These are phyloP conservation scores for Digitonthophagus gazella DNA, from an alignment of 2,888 invertebrate genomes.

Conservation along the genomic window DNA sequence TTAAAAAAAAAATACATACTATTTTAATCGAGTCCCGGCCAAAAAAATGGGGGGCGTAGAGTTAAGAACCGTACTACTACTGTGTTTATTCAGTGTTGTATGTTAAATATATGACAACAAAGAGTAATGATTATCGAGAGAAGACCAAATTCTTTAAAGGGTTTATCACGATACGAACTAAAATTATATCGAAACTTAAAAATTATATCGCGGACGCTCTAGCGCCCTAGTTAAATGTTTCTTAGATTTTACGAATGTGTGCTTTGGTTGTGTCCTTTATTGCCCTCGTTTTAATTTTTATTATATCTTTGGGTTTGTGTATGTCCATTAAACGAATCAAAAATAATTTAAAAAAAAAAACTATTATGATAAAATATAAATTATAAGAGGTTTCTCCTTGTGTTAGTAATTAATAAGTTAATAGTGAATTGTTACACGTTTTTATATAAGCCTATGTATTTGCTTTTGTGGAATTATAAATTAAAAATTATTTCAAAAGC, in stretches of 20 bases:
- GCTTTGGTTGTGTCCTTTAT: not conserved
- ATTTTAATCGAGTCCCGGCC: not conserved
- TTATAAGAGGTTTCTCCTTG: not conserved
- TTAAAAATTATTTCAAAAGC: conserved; percentile 28
- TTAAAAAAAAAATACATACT: no score
- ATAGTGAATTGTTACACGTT: conserved; percentile 20
- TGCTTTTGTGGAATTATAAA: conserved; percentile 27
- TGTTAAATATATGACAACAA: conserved; percentile 27
- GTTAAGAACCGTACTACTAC: conserved; percentile 28
- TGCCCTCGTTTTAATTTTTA: conserved; percentile 2
- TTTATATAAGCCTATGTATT: conserved; percentile 27
- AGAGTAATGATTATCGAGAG: conserved; percentile 21
- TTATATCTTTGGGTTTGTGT: not conserved
- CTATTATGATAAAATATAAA: no score
- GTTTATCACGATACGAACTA: conserved; percentile 9
- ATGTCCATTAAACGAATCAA: not conserved
- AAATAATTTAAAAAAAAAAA: no score
- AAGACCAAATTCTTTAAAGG: conserved; percentile 25
- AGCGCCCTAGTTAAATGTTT: conserved; percentile 4
- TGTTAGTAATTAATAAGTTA: conserved; percentile 1
- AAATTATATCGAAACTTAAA: no score
- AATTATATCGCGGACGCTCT: conserved; percentile 3
- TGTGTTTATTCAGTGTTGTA: conserved; percentile 27
- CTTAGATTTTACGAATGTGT: conserved; percentile 3
- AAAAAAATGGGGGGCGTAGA: conserved; percentile 21